Base-by-base conservation (phyloP, 2,797 vertebrate genomes). In the Antrozous pallidus region DNA sequence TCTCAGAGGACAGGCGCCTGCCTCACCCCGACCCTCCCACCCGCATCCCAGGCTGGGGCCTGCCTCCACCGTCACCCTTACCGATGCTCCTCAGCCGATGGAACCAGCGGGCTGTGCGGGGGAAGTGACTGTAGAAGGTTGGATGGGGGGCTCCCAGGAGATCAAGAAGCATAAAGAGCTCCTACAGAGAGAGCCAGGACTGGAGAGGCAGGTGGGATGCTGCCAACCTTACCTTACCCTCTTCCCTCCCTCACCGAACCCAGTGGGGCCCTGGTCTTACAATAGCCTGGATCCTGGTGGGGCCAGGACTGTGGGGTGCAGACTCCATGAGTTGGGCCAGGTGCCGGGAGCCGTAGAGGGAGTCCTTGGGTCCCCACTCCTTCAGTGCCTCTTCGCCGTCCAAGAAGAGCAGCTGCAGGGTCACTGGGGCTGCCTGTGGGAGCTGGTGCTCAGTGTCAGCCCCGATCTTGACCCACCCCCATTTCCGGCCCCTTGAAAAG, bases 301-400 rank as follows among this genome's bases (percentile, higher is more conserved):
- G 93, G 22, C 97, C 98, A 0, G 97, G 90, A 0, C 98, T 98
- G 74, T 99, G 98, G 0, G 97, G 97, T 0, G 97, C 98, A 40
- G 88, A 94, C 0, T 98, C 98, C 99, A 99, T 99, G 17, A 96
- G 98, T 45, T 98, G 98, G 0, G 99, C 99, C 92, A 99, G 97
- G 97, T 99, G 99, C 5, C 99, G 98, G 5, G 99, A 99, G 13
- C 99, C 99, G 0, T 99, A 99, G 40, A 99, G 98, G 0, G 99
- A 99, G 93, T 99, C 99, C 0, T 97, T 98, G 89, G 91, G 97
- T 0, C 99, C 99, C 99, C 99, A 99, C 18, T 98, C 98, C 84
- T 97, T 98, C 16, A 99, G 98, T 0, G 99, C 99, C 95, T 99
- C 99, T 93, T 99, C 99, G 0, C 99, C 99, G 0, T 99, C 99